Percentiles rank a stretch among this genome's conserved stretches.
phyloP scores from a whole-genome alignment of 1,140 invertebrate species.

The Antheraea pernyi region DNA sequence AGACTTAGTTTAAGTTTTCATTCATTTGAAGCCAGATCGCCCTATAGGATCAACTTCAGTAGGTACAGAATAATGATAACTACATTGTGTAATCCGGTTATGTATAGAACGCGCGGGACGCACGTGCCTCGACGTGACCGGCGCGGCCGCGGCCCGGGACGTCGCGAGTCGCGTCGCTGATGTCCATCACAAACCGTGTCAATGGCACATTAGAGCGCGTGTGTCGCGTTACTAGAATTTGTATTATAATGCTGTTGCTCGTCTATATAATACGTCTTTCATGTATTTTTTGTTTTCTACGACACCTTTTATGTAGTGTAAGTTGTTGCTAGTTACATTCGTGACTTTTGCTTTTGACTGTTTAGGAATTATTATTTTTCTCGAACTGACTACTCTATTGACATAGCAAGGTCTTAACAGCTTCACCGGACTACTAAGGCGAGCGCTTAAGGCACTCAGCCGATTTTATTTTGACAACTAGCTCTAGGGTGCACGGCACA shows the following conservation, averaged over 20 bases:
- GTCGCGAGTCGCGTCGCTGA: not conserved
- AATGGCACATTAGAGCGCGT: conserved; percentile 16
- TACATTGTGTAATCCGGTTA: conserved; percentile 2
- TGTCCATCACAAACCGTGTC: conserved; percentile 17
- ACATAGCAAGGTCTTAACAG: no score
- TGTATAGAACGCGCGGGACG: conserved; percentile 10
- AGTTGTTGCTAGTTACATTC: no score
- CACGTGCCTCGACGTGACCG: conserved; percentile 14
- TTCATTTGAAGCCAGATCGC: not conserved
- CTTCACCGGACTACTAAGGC: no score
- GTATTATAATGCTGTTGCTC: not conserved
- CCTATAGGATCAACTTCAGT: conserved; percentile 4
- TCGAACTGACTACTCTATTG: no score
- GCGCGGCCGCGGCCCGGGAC: not conserved
- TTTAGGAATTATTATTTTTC: no score
- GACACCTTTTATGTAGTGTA: not conserved
- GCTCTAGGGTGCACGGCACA: no score
- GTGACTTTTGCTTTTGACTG: no score
- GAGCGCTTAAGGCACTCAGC: no score
- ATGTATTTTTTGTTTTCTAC: not conserved
- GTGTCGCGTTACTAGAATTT: not conserved
- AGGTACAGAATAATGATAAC: conserved; percentile 1
- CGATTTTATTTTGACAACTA: no score
- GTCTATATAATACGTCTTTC: not conserved
- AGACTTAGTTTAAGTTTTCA: not conserved